phyloP scores from a whole-genome alignment of 2,113 vertebrate genomes.

The Solea solea region DNA sequence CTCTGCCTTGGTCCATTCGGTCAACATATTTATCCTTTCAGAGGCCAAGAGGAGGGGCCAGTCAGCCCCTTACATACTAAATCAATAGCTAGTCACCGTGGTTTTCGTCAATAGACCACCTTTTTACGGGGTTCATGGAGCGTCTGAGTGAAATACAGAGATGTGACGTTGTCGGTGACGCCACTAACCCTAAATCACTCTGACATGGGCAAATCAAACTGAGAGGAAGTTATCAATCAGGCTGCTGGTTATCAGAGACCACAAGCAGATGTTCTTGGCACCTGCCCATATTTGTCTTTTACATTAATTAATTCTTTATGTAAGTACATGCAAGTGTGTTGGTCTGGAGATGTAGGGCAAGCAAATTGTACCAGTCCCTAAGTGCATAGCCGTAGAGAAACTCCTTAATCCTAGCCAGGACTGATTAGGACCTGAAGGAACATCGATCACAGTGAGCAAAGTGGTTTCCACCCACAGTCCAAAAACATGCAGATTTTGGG shows the following conservation, averaged over 20 bases:
- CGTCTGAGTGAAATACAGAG: constrained; percentile 65
- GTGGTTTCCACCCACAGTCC: too few species aligned
- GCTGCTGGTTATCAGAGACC: constrained; percentile 46
- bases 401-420: constrained; percentile 49
- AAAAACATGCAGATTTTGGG: too few species aligned
- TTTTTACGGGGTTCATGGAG: constrained; percentile 33
- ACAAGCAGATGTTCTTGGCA: constrained; percentile 61
- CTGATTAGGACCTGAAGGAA: constrained; percentile 44
- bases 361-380: constrained; percentile 49
- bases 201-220: constrained; percentile 67
- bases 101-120: constrained; percentile 62
- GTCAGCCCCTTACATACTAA: constrained; percentile 36
- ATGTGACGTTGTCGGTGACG: constrained; percentile 49
- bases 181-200: constrained; percentile 72
- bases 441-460: constrained; percentile 46
- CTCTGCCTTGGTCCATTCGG: constrained; percentile 44
- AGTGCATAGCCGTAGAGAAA: constrained; percentile 43
- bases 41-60: constrained; percentile 56
- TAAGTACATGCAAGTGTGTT: constrained; percentile 35
- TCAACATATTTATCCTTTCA: constrained; percentile 74
- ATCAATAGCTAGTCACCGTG: constrained; percentile 64
- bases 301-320: constrained; percentile 73
- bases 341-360: constrained; percentile 5
- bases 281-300: constrained; percentile 67
- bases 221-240: constrained; percentile 65